Conservation (phyloP, 2,113 vertebrate genomes). For the Apistogramma diplotaenia region DNA sequence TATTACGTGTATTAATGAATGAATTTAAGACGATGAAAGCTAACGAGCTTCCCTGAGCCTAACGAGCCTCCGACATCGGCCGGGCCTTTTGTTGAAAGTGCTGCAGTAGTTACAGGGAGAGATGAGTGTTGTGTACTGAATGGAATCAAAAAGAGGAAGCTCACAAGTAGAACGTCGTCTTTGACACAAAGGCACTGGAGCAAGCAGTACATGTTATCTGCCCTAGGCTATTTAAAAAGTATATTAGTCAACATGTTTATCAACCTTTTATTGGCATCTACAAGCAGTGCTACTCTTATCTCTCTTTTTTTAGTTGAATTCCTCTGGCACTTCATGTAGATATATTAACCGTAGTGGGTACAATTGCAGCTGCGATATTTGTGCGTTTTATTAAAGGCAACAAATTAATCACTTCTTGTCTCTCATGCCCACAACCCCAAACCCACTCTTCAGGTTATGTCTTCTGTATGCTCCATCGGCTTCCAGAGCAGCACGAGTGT, state of each 20-base stretch:
- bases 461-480: slow-evolving; percentile 97
- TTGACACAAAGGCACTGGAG: not conserved
- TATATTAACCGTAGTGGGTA: not conserved
- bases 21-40: slow-evolving; percentile 54
- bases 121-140: slow-evolving; percentile 20
- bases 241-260: not conserved
- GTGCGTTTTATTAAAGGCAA: not conserved
- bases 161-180: slow-evolving; percentile 1
- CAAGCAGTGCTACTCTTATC: not conserved
- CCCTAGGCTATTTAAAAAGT: not conserved
- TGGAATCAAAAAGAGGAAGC: slow-evolving; percentile 13
- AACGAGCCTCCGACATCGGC: slow-evolving; percentile 28
- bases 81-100: slow-evolving; percentile 29
- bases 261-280: not conserved
- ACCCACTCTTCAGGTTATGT: slow-evolving; percentile 82
- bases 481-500: slow-evolving; percentile 96
- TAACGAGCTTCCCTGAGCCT: slow-evolving; percentile 58
- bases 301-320: not conserved
- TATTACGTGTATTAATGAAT: slow-evolving; percentile 71
- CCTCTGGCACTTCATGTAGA: not conserved
- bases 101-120: slow-evolving; percentile 4
- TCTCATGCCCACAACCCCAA: not conserved
- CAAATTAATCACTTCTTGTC: not conserved
- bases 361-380: not conserved
- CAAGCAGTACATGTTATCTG: not conserved